phyloP scores from a whole-genome alignment of 2,113 vertebrate species.

The Raja brachyura region DNA sequence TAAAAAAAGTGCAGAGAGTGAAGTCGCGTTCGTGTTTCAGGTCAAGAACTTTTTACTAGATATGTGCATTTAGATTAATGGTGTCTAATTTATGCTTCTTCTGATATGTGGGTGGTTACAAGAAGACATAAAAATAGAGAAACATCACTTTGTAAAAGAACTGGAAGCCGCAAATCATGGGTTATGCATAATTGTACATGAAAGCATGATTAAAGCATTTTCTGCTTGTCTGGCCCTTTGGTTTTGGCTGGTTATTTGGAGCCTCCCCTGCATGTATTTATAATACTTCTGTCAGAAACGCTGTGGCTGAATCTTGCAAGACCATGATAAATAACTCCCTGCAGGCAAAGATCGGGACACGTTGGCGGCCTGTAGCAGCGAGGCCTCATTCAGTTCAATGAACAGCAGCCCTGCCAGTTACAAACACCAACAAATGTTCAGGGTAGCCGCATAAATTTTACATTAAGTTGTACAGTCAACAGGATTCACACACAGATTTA shows the following conservation, averaged over 20 bases:
- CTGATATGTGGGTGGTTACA: neutral
- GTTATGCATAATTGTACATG: slow-evolving; percentile 13
- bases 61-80: no score
- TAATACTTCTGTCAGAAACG: neutral
- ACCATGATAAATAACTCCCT: neutral
- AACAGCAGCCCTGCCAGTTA: neutral
- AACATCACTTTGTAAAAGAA: neutral
- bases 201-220: neutral
- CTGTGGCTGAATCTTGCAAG: neutral
- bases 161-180: neutral
- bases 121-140: neutral
- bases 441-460: neutral
- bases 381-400: neutral
- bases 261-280: neutral
- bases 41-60: no score
- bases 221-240: neutral
- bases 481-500: neutral
- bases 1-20: no score
- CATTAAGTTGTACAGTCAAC: slow-evolving; percentile 5
- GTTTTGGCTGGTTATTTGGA: neutral
- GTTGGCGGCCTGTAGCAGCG: neutral
- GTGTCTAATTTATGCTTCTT: neutral
- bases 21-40: no score
- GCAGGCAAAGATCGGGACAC: neutral
- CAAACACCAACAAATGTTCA: neutral